Base-by-base conservation (phyloP, 37 sponge, comb jelly and placozoan genomes). In the Halichondria panicea region DNA sequence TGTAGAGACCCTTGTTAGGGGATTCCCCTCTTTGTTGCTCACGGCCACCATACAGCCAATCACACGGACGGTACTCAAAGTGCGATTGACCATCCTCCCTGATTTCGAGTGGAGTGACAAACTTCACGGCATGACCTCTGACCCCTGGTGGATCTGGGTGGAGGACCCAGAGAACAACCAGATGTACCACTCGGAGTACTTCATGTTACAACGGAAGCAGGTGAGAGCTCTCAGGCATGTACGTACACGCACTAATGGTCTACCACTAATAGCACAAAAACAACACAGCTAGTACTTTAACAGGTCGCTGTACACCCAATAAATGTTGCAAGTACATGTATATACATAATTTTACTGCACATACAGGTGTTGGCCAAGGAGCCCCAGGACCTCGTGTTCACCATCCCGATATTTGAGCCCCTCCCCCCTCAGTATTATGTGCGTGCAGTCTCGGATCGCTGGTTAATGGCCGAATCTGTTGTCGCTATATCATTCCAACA, bases 61-160 rank as follows among this genome's bases (percentile, higher is more conserved):
- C 80, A 97, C 99, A 18, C 80, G 93, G 6, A 84, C 95, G 21
- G 95, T 97, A 24, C 81, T 97, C 5, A 77, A 87, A 36, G 85
- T 97, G 46, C 68, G 83, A 18, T 72, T 97, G 41, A 79, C 87
- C 27, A 81, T 97, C 61, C 81, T 84, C 6, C 93, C 99, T 5
- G 77, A 87, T 45, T 97, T 95, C 72, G 75, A 77, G 36, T 97
- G 99, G 99, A 78, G 84, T 41, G 89, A 95, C 63, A 79, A 74
- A 45, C 39, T 82, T 44, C 95, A 94, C 66, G 95, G 99, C 42
- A 77, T 71, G 72, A 59, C 66, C 31, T 69, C 80, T 30, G 91
- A 90, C 42, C 90, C 93, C 33, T 97, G 99, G 99, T 97, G 99
- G 99, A 64, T 97, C 7, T 97, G 99, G 99, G 93, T 97, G 31